Evolutionary conservation across 2,888 invertebrate genomes (phyloP), one percentile per base, ranked within the genome.

Genomic region (Drosophila kuntzei): DNA sequence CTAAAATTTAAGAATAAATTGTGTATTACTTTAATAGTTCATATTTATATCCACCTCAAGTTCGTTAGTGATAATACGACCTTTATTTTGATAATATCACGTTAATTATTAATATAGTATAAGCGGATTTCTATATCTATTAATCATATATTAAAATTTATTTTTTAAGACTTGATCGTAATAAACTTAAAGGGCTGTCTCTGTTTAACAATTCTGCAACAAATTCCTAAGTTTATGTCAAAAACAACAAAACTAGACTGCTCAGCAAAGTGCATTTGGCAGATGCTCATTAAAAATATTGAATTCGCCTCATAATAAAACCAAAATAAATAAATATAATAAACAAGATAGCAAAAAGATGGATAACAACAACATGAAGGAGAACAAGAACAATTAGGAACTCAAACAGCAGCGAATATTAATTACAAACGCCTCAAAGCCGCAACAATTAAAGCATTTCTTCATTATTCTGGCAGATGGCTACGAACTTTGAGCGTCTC

Each of bases 361-460:
- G 34, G 58, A 16, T 16, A 49, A 50, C 16, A 27, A 9, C 18
- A 50, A 32, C 16, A 34, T 46, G 27, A 22, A 44, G 49, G 34
- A 39, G 12, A 44, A 59, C 51, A 75, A 29, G 53, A 74, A 72
- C 69, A 67, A 64, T 76, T 58, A 60, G 50, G 62, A 66, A 59
- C 70, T 62, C 46, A 63, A 65, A 73, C 59, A 58, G 55, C 63
- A 64, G 61, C 60, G 65, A 67, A 71, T 80, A 85, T 85, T 83
- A 83, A 83, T 82, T 83, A 74, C 86, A 75, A 36, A 18, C 70
- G 71, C 76, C 68, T 70, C 70, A 73, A 77, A 51, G 66, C 65
- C 73, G 71, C 85, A 76, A 75, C 81, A 85, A 85, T 87, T 87
- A 87, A 87, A 80, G 81, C 75, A 87, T 85, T 80, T 73, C 78